These are phyloP conservation scores for Scelioninae gen. 1 DNA, from an alignment of 2,888 invertebrate species.

Conservation along the genomic window DNA sequence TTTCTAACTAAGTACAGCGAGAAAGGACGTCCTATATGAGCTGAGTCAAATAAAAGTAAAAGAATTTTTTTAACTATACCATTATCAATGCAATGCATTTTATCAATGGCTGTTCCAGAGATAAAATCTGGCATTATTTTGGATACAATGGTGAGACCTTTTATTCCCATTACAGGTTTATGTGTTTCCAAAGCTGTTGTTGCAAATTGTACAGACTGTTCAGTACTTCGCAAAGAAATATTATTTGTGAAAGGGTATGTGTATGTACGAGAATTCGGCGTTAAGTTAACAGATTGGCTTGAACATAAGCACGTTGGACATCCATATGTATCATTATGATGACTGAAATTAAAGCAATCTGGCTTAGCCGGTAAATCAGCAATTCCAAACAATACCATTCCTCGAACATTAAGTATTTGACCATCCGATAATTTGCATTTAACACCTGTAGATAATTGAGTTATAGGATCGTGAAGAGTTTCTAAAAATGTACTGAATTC, in stretches of 20 bases:
- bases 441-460: conserved; percentile 5
- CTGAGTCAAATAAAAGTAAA: conserved; percentile 21
- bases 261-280: too few species aligned
- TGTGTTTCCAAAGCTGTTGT: too few species aligned
- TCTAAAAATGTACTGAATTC: conserved; percentile 29
- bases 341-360: conserved; percentile 33
- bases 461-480: conserved; percentile 3
- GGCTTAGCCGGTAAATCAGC: conserved; percentile 31
- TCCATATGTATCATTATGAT: conserved; percentile 22
- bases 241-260: too few species aligned
- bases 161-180: conserved; percentile 42
- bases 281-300: conserved; percentile 11
- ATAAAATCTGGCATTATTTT: conserved; percentile 67
- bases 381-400: conserved; percentile 34
- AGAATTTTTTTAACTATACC: conserved; percentile 60
- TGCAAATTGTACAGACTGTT: too few species aligned
- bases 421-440: conserved; percentile 1
- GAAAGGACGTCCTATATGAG: background rate
- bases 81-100: conserved; percentile 66
- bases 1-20: conserved; percentile 34
- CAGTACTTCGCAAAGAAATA: too few species aligned
- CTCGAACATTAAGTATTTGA: conserved; percentile 14
- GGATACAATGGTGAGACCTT: conserved; percentile 55
- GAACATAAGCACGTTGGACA: conserved; percentile 26
- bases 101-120: conserved; percentile 57